These are phyloP conservation scores for Luehdorfia chinensis DNA, from an alignment of 1,140 invertebrate species.

Conservation along the genomic window DNA sequence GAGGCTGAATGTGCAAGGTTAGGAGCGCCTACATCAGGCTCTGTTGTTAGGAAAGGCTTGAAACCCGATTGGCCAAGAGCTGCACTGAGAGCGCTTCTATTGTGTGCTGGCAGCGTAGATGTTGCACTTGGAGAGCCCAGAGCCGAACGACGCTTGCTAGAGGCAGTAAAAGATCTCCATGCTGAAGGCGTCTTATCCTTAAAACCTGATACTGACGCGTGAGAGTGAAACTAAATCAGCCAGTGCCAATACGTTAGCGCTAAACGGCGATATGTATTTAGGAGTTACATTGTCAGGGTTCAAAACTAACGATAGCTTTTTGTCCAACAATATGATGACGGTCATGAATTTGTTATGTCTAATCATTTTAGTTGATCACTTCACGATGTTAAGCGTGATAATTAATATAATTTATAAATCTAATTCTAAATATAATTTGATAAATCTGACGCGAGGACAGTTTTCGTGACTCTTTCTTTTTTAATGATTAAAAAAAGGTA, in stretches of 20 bases:
- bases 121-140: conserved; percentile 84
- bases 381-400: no score
- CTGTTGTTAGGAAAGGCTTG: conserved; percentile 78
- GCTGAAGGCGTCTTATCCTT: conserved; percentile 56
- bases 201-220: conserved; percentile 56
- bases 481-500: no score
- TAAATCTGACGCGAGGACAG: no score
- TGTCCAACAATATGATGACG: conserved; percentile 2
- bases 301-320: conserved; percentile 11
- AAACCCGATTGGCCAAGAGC: conserved; percentile 83
- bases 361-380: no score
- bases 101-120: conserved; percentile 89
- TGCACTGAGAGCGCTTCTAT: conserved; percentile 83
- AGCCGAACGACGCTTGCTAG: conserved; percentile 70
- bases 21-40: conserved; percentile 79
- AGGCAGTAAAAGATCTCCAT: conserved; percentile 68
- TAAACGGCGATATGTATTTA: conserved; percentile 6
- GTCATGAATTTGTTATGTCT: not conserved
- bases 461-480: no score
- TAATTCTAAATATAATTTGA: no score
- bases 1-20: conserved; percentile 76
- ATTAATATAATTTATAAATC: no score
- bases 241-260: conserved; percentile 50
- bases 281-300: conserved; percentile 14
- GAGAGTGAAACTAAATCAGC: conserved; percentile 31